phyloP scores from a whole-genome alignment of 2,113 vertebrate species.

The Pogonocichla stellata region DNA sequence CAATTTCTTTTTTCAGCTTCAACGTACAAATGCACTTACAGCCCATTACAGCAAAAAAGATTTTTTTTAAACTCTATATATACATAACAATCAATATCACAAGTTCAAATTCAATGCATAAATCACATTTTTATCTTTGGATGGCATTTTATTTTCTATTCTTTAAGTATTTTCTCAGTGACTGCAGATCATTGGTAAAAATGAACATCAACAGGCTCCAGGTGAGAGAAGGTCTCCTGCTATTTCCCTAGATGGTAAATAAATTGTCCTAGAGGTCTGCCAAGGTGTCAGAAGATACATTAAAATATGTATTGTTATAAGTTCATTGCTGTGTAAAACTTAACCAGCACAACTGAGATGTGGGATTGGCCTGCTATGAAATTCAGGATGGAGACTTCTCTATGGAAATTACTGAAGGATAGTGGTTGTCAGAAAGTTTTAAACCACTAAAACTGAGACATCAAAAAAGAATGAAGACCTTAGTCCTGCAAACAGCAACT shows the following conservation, averaged over 20 bases:
- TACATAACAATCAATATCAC: neutral
- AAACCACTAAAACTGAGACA: neutral
- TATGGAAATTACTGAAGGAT: neutral
- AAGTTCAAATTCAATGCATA: conserved; percentile 26
- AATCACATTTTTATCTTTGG: neutral
- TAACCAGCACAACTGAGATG: neutral
- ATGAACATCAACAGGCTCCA: neutral
- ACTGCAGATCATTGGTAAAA: neutral
- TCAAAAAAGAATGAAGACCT: neutral
- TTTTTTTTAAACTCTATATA: neutral
- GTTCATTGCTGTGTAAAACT: neutral
- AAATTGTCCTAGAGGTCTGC: neutral
- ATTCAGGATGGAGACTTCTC: neutral
- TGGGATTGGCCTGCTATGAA: neutral
- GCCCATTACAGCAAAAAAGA: neutral
- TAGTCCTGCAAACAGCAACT: neutral
- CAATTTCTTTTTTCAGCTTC: conserved; percentile 19
- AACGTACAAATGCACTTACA: conserved; percentile 4
- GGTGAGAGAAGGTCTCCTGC: neutral
- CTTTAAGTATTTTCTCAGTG: neutral
- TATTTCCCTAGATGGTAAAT: neutral
- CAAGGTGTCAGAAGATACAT: neutral
- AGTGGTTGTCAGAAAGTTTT: neutral
- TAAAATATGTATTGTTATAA: neutral
- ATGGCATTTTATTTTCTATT: neutral